Percentiles rank a stretch among this genome's conserved stretches.
These are phyloP conservation scores for Rhinolophus sinicus DNA, from an alignment of 2,113 vertebrate genomes.

Conservation along the genomic window DNA sequence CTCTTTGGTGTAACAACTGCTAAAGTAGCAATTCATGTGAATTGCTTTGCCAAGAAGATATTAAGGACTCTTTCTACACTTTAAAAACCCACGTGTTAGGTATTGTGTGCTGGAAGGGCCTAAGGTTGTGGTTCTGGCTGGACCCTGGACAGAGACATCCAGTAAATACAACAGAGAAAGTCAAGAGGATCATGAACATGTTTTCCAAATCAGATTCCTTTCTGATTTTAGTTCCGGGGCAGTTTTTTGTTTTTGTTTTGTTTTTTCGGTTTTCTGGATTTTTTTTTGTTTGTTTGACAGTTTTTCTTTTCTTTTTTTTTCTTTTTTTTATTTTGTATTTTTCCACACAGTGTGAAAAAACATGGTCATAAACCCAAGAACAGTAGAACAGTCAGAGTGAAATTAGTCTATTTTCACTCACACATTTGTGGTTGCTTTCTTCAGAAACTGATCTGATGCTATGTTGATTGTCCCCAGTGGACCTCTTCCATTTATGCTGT, in stretches of 20 bases:
- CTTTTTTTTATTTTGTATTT: conserved; percentile 23
- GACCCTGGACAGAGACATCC: background rate
- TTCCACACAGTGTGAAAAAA: conserved; percentile 68
- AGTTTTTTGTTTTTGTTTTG: background rate
- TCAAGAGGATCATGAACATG: background rate
- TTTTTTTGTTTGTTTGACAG: no score
- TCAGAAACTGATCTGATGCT: background rate
- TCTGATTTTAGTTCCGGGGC: conserved; percentile 39
- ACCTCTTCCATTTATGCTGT: background rate
- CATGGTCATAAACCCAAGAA: conserved; percentile 63
- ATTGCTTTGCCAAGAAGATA: background rate
- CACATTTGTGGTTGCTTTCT: background rate
- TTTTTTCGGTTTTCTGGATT: no score
- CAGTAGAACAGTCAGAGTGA: conserved; percentile 32
- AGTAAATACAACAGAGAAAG: background rate
- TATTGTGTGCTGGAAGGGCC: background rate
- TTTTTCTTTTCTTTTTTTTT: background rate
- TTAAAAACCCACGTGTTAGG: background rate
- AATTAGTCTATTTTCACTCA: conserved; percentile 46
- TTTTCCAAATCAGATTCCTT: background rate
- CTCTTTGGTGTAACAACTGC: background rate
- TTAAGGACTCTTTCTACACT: background rate
- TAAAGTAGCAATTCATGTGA: background rate
- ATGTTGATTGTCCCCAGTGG: conserved; percentile 18
- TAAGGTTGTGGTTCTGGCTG: background rate